phyloP scores from a whole-genome alignment of 2,797 vertebrate genomes.

The Lutjanus argentimaculatus region DNA sequence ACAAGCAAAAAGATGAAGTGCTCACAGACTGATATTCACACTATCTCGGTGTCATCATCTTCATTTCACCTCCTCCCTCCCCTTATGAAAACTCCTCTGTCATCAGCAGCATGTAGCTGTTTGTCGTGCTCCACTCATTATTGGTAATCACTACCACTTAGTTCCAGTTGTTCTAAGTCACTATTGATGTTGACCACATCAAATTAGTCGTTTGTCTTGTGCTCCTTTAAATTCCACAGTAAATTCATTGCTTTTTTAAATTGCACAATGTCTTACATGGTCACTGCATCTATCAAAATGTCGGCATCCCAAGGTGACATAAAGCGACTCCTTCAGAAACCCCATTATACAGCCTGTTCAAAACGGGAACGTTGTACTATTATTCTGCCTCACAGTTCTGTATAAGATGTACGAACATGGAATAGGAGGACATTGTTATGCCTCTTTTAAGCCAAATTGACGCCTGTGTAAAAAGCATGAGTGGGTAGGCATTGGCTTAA shows the following conservation, averaged over 20 bases:
- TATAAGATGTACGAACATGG: too few species aligned
- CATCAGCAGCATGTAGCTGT: slow-evolving; percentile 3
- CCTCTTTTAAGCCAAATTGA: too few species aligned
- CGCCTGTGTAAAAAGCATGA: too few species aligned
- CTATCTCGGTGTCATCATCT: slow-evolving; percentile 17
- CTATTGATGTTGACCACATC: slow-evolving; percentile 39
- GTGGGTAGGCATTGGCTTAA: too few species aligned
- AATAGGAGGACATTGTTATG: too few species aligned
- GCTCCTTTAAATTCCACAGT: slow-evolving; percentile 46
- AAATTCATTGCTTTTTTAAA: slow-evolving; percentile 34
- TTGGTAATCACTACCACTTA: slow-evolving; percentile 67
- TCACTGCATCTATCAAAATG: slow-evolving; percentile 45
- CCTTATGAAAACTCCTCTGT: slow-evolving; percentile 8
- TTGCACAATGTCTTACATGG: slow-evolving; percentile 39
- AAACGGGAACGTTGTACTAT: too few species aligned
- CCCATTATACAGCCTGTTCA: too few species aligned
- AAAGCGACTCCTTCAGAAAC: neutral
- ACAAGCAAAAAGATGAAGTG: slow-evolving; percentile 13
- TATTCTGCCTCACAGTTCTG: too few species aligned
- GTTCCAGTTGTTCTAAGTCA: slow-evolving; percentile 49
- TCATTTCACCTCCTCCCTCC: neutral
- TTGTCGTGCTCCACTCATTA: slow-evolving; percentile 62
- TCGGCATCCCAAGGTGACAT: slow-evolving; percentile 46
- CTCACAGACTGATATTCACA: neutral
- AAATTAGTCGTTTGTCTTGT: slow-evolving; percentile 49